Percentiles rank a stretch among this genome's conserved stretches.
phyloP scores from a whole-genome alignment of 2,113 vertebrate species.

The Ictidomys tridecemlineatus region DNA sequence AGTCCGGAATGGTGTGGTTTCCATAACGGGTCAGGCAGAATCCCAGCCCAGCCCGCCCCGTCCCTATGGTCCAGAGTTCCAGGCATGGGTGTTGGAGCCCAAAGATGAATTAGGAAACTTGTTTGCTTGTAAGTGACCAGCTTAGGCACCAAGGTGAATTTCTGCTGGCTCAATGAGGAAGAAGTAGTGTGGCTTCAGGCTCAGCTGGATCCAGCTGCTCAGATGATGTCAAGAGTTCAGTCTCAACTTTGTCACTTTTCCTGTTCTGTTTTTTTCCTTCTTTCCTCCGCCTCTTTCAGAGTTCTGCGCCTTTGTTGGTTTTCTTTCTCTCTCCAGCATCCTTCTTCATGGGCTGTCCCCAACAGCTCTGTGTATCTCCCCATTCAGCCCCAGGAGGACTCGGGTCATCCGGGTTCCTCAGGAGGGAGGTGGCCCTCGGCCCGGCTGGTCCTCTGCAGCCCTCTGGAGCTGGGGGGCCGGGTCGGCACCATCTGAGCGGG shows the following conservation, averaged over 20 bases:
- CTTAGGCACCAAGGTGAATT: background rate
- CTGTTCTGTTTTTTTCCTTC: background rate
- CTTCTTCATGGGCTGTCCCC: background rate
- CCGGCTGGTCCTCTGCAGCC: background rate
- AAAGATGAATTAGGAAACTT: background rate
- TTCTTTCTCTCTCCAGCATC: background rate
- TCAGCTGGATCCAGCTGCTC: background rate
- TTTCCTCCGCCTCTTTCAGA: background rate
- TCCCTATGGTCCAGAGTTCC: background rate
- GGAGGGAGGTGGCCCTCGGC: background rate
- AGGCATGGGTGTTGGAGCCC: background rate
- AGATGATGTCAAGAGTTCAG: fast-evolving
- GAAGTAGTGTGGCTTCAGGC: background rate
- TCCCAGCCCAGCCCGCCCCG: background rate
- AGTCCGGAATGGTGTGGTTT: too few species aligned
- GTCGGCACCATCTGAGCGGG: background rate
- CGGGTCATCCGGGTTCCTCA: background rate
- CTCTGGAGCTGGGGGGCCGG: background rate
- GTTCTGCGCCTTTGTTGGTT: background rate
- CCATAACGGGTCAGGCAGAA: background rate
- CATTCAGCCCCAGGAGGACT: background rate
- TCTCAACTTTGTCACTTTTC: too few species aligned
- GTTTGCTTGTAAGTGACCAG: background rate
- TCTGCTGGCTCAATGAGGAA: background rate
- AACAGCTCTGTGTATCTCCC: background rate